phyloP scores from a whole-genome alignment of 2,113 vertebrate genomes.

The Lepus europaeus region DNA sequence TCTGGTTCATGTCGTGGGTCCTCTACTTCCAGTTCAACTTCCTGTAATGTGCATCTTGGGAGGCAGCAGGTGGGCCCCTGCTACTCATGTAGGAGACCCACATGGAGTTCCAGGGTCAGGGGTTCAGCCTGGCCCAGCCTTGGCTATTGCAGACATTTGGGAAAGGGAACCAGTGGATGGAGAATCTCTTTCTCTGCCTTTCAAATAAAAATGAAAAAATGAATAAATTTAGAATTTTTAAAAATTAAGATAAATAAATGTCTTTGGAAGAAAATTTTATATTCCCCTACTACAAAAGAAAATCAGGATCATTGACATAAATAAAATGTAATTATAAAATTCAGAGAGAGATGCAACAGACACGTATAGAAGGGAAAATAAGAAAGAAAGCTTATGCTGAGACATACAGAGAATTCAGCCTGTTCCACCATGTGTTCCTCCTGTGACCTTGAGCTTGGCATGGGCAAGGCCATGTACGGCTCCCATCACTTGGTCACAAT shows the following conservation, averaged over 20 bases:
- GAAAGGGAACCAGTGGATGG: too few relatives aligned
- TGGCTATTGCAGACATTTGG: too few relatives aligned
- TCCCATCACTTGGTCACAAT: neutral
- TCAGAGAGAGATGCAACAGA: neutral
- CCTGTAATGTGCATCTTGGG: too few relatives aligned
- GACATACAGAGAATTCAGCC: neutral
- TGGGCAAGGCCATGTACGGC: neutral
- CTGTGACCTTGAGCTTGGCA: neutral
- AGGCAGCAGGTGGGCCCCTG: too few relatives aligned
- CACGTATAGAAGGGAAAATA: neutral
- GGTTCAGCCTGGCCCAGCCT: too few relatives aligned
- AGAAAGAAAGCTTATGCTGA: neutral
- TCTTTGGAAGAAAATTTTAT: neutral
- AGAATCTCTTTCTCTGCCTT: too few relatives aligned
- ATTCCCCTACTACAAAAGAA: neutral
- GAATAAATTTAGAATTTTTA: too few relatives aligned
- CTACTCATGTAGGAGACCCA: too few relatives aligned
- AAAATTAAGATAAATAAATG: neutral
- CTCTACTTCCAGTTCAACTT: too few relatives aligned
- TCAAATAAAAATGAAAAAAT: too few relatives aligned
- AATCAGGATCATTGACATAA: neutral
- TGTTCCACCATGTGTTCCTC: neutral
- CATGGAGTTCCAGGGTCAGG: too few relatives aligned
- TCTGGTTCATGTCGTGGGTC: too few relatives aligned
- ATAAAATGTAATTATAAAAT: neutral